A percentile compares a stretch with the other conserved stretches of the same genome.
phyloP scores from a whole-genome alignment of 1,140 invertebrate genomes.

The Phocides pigmalion region DNA sequence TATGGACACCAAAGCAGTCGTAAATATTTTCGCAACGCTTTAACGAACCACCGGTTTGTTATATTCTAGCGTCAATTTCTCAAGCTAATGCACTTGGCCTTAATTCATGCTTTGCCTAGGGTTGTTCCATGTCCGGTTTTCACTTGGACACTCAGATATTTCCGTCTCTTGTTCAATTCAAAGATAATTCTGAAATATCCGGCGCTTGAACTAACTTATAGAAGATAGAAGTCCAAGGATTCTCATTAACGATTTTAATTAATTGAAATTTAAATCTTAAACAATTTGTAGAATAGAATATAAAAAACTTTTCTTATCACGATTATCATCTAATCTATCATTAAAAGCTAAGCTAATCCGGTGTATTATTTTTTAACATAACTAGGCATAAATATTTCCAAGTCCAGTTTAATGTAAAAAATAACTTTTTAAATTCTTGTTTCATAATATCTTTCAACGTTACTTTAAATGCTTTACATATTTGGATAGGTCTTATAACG shows the following conservation, averaged over 20 bases:
- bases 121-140: constrained; percentile 25
- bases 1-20: constrained; percentile 10
- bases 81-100: constrained; percentile 48
- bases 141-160: constrained; percentile 23
- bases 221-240: not conserved
- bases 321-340: too few relatives aligned
- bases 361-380: too few relatives aligned
- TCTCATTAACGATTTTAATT: constrained; percentile 10
- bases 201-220: not conserved
- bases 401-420: too few relatives aligned
- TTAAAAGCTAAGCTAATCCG: too few relatives aligned
- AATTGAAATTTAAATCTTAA: not conserved
- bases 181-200: constrained; percentile 19
- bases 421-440: too few relatives aligned
- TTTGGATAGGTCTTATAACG: too few relatives aligned
- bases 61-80: constrained; percentile 34
- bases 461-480: too few relatives aligned
- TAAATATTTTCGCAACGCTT: constrained; percentile 31
- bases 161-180: constrained; percentile 4
- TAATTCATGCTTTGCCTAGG: constrained; percentile 43
- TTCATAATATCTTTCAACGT: too few relatives aligned
- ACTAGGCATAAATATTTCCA: too few relatives aligned
- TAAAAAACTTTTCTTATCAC: not conserved
- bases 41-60: constrained; percentile 33
- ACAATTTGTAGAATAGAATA: too few relatives aligned